phyloP scores from a whole-genome alignment of 2,113 vertebrate species.

The Anser brachyrhynchus region DNA sequence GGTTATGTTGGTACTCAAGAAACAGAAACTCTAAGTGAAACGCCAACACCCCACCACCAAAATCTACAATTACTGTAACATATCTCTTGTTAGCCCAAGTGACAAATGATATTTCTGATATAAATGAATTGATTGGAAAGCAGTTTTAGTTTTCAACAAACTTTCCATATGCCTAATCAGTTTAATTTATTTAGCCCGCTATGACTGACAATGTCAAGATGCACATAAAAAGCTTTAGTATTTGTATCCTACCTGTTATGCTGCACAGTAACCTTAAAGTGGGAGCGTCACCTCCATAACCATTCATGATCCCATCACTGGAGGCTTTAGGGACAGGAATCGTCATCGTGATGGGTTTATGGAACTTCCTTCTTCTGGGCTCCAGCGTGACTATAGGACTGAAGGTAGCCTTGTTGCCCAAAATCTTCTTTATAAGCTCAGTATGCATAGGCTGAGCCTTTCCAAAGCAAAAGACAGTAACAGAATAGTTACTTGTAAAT shows the following conservation, averaged over 20 bases:
- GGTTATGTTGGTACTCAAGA: background rate
- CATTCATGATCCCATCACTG: slow-evolving; percentile 83
- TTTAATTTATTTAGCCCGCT: background rate
- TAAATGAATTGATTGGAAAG: background rate
- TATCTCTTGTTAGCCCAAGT: background rate
- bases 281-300: slow-evolving; percentile 90
- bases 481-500: background rate
- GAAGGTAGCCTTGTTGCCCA: slow-evolving; percentile 96
- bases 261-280: slow-evolving; percentile 94
- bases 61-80: background rate
- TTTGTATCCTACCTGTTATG: slow-evolving; percentile 87
- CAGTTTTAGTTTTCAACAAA: background rate
- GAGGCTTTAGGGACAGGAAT: slow-evolving; percentile 93
- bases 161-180: background rate
- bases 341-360: slow-evolving; percentile 99
- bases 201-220: background rate
- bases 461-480: background rate
- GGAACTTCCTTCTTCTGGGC: slow-evolving; percentile 95
- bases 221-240: background rate
- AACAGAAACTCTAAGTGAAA: background rate
- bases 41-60: fast-evolving
- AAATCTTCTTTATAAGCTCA: slow-evolving; percentile 89
- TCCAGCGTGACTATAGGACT: slow-evolving; percentile 98
- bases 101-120: background rate
- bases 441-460: slow-evolving; percentile 91